phyloP scores from a whole-genome alignment of 2,888 invertebrate species.

The Agrypnus murinus region DNA sequence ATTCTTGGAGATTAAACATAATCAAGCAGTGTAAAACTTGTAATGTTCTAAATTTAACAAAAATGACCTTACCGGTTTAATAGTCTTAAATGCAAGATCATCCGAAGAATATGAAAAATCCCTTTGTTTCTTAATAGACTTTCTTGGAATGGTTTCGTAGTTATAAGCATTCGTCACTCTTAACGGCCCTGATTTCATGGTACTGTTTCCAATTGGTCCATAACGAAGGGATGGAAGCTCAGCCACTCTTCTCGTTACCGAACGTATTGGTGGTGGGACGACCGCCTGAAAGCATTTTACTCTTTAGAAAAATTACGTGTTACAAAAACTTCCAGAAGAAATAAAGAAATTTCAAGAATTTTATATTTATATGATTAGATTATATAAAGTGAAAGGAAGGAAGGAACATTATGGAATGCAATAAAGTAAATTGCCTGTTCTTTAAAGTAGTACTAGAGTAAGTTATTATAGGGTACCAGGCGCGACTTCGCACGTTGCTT shows the following conservation, averaged over 20 bases:
- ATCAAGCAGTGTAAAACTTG: too few relatives aligned
- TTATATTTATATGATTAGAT: conserved; percentile 1
- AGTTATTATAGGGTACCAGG: conserved; percentile 54
- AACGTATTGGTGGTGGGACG: conserved; percentile 43
- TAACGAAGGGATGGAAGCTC: conserved; percentile 67
- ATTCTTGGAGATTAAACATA: too few relatives aligned
- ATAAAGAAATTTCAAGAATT: neutral
- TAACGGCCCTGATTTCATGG: conserved; percentile 60
- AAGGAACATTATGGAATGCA: conserved; percentile 39
- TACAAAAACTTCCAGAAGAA: neutral
- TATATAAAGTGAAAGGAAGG: conserved; percentile 27
- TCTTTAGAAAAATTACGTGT: neutral
- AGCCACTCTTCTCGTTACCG: conserved; percentile 56
- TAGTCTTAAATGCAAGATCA: conserved; percentile 50
- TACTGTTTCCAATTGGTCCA: conserved; percentile 62
- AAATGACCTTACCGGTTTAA: conserved; percentile 60
- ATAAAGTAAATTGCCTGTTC: conserved; percentile 51
- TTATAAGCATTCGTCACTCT: conserved; percentile 56
- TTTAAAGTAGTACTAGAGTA: conserved; percentile 53
- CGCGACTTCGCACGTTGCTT: conserved; percentile 48
- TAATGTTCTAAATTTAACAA: too few relatives aligned
- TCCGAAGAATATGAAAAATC: conserved; percentile 29
- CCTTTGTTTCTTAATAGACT: conserved; percentile 49
- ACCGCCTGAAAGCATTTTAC: conserved; percentile 39
- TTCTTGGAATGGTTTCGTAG: conserved; percentile 56